phyloP scores from a whole-genome alignment of 2,888 invertebrate species.

The Agrenia bidenticulata region DNA sequence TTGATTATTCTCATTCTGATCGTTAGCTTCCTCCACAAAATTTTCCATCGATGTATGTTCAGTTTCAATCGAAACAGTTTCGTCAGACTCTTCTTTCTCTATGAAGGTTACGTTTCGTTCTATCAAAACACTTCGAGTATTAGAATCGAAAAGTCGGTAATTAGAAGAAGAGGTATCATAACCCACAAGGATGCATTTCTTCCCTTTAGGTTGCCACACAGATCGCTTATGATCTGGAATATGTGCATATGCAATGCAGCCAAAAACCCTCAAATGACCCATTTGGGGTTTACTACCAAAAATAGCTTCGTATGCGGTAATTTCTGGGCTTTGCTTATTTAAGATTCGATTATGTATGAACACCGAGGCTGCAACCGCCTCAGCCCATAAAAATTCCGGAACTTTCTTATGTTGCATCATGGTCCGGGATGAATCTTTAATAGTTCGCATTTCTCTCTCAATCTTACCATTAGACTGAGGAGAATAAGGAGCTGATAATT shows the following conservation, averaged over 20 bases:
- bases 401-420: constrained; percentile 53
- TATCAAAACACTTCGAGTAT: not conserved
- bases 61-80: not conserved
- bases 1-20: too few relatives aligned
- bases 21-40: too few relatives aligned
- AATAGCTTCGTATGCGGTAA: constrained; percentile 56
- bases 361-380: constrained; percentile 54
- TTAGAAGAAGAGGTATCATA: not conserved
- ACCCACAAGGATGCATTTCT: not conserved
- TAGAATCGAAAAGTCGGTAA: not conserved
- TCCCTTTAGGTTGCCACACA: not conserved
- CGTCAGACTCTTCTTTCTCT: not conserved
- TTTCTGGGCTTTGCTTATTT: constrained; percentile 44
- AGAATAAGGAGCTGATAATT: constrained; percentile 53
- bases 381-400: constrained; percentile 54
- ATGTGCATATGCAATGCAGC: not conserved
- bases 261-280: not conserved
- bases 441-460: constrained; percentile 54
- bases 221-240: not conserved
- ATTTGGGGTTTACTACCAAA: constrained; percentile 12
- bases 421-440: constrained; percentile 54
- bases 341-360: constrained; percentile 54
- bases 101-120: not conserved
- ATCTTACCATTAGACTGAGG: constrained; percentile 55
- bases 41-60: not conserved